Evolutionary conservation across 1,140 invertebrate species (phyloP).

Genomic region (Vollenhovia emeryi): DNA sequence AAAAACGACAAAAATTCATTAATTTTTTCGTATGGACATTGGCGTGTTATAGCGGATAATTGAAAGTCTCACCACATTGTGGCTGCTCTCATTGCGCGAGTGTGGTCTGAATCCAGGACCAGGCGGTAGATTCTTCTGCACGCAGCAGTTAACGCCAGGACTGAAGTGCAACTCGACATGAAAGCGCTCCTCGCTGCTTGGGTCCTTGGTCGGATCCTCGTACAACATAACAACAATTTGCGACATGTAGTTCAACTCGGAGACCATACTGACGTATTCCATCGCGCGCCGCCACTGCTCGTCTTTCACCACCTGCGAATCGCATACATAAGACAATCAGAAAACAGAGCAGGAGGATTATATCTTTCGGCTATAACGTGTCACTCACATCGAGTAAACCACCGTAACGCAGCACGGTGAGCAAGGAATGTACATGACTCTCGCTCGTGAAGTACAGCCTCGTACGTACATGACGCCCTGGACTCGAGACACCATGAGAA

Average conservation of each 20-base stretch:
- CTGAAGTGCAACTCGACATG: conserved; percentile 99
- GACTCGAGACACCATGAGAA: conserved; percentile 99
- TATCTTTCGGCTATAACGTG: background rate
- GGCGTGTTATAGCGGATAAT: background rate
- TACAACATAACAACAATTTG: conserved; percentile 99
- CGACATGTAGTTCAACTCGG: conserved; percentile 99
- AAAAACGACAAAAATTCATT: conserved; percentile 27
- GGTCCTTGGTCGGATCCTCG: conserved; percentile 98
- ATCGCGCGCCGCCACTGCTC: conserved; percentile 99
- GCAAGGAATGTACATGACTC: conserved; percentile 98
- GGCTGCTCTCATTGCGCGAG: conserved; percentile 91
- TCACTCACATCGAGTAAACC: conserved; percentile 93
- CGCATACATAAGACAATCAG: background rate
- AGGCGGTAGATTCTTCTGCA: conserved; percentile 96
- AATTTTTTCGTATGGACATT: background rate
- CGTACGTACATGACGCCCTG: conserved; percentile 98
- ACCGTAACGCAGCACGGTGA: conserved; percentile 98
- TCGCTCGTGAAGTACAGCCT: conserved; percentile 99
- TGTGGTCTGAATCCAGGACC: conserved; percentile 97
- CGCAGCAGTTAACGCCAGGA: conserved; percentile 98
- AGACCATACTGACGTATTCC: conserved; percentile 98
- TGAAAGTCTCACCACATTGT: conserved; percentile 80
- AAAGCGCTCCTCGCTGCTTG: conserved; percentile 95
- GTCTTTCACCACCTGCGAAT: conserved; percentile 91
- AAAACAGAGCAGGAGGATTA: background rate